Evolutionary conservation across 2,797 vertebrate species (phyloP).

Genomic region (Percopsis omiscomaycus): DNA sequence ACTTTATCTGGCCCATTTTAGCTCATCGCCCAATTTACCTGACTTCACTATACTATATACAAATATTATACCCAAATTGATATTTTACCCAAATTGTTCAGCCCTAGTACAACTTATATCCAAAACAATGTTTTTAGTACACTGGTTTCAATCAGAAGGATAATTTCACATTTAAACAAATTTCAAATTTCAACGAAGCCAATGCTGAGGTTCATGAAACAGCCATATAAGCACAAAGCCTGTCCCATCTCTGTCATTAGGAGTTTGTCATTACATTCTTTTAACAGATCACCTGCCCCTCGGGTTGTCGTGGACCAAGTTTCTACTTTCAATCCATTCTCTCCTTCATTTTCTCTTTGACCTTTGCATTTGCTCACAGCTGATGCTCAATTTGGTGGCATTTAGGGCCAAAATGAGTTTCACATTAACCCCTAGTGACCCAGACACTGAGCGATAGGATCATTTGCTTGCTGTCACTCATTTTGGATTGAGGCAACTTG

Average conservation of each 20-base stretch:
- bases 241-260: neutral
- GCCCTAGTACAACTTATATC: no score
- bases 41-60: no score
- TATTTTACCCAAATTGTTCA: no score
- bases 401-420: constrained; percentile 68
- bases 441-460: constrained; percentile 52
- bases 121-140: no score
- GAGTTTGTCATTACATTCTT: neutral
- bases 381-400: constrained; percentile 71
- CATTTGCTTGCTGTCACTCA: constrained; percentile 57
- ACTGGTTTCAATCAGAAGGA: no score
- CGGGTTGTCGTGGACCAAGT: constrained; percentile 50
- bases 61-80: no score
- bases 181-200: neutral
- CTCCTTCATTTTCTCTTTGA: constrained; percentile 63
- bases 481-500: constrained; percentile 20
- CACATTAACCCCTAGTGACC: constrained; percentile 55
- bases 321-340: constrained; percentile 44
- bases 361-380: constrained; percentile 69
- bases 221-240: neutral
- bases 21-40: no score
- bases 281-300: neutral
- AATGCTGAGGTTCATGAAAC: neutral
- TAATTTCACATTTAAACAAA: no score
- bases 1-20: no score